Conservation (phyloP, 2,888 invertebrate species). For the Byasa hedistus region DNA sequence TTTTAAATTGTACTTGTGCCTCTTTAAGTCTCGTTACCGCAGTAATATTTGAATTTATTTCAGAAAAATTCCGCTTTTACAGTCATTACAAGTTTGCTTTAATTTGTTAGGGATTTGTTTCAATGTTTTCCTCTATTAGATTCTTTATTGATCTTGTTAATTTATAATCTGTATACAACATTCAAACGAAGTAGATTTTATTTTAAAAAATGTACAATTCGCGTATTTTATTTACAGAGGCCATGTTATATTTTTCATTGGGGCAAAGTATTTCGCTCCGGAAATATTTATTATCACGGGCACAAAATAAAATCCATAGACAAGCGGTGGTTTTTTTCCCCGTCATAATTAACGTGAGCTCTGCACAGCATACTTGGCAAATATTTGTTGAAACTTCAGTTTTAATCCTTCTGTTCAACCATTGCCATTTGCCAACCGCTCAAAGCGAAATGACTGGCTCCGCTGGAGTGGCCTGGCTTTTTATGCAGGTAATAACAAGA, state of each 20-base stretch:
- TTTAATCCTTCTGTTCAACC: constrained; percentile 22
- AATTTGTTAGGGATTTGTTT: too few relatives aligned
- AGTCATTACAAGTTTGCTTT: too few relatives aligned
- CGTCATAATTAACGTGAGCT: constrained; percentile 23
- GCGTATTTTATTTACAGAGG: not conserved
- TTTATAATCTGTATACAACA: not conserved
- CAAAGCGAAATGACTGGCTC: constrained; percentile 24
- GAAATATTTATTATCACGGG: constrained; percentile 16
- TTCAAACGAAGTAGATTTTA: not conserved
- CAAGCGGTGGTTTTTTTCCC: constrained; percentile 4
- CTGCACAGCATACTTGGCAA: constrained; percentile 24
- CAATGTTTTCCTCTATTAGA: too few relatives aligned
- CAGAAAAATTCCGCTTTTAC: too few relatives aligned
- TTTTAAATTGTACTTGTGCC: too few relatives aligned
- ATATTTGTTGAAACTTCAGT: constrained; percentile 25
- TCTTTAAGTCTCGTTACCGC: too few relatives aligned
- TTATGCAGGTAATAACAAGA: constrained; percentile 8
- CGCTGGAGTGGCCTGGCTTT: constrained; percentile 19
- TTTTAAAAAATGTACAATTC: not conserved
- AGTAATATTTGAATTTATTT: too few relatives aligned
- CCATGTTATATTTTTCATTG: not conserved
- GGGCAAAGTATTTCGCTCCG: not conserved
- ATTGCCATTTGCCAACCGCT: constrained; percentile 19
- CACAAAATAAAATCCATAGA: constrained; percentile 17
- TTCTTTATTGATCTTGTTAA: too few relatives aligned